These are phyloP conservation scores for Pyrocephalus nanus DNA, from an alignment of 2,797 vertebrate genomes.

Conservation along the genomic window DNA sequence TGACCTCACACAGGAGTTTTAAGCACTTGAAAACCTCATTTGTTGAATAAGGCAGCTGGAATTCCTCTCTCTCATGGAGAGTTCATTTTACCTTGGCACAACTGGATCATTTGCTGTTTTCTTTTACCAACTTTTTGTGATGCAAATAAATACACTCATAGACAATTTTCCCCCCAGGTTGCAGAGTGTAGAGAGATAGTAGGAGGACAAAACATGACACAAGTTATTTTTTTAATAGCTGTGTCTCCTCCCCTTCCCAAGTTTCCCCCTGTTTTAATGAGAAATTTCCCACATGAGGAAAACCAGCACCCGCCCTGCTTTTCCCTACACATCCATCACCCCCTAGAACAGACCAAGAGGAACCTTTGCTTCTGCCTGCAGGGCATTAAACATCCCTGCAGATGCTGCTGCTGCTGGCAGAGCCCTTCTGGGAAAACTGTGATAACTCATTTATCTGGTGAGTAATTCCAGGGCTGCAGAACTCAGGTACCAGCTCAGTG, in stretches of 20 bases:
- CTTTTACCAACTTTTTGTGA: background rate
- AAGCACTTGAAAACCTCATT: background rate
- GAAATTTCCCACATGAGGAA: fast-evolving
- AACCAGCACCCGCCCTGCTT: background rate
- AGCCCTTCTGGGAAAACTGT: background rate
- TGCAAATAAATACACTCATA: background rate
- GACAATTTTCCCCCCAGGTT: background rate
- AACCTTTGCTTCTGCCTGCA: background rate
- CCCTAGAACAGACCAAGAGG: background rate
- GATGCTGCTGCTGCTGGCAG: background rate
- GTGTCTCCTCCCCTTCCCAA: background rate
- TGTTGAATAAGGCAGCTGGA: background rate
- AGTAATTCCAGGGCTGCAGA: background rate
- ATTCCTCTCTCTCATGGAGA: background rate
- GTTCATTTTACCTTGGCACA: background rate
- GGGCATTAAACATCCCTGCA: background rate
- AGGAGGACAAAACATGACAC: background rate
- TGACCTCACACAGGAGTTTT: background rate
- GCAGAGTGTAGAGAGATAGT: background rate
- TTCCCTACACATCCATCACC: background rate
- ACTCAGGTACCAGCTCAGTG: background rate
- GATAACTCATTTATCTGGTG: background rate
- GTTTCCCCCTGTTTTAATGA: background rate
- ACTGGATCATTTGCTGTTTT: background rate
- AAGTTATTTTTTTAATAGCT: fast-evolving